Percentiles rank a stretch among this genome's conserved stretches.
Conservation (phyloP, 2,888 invertebrate species). For the Andrena minutula region DNA sequence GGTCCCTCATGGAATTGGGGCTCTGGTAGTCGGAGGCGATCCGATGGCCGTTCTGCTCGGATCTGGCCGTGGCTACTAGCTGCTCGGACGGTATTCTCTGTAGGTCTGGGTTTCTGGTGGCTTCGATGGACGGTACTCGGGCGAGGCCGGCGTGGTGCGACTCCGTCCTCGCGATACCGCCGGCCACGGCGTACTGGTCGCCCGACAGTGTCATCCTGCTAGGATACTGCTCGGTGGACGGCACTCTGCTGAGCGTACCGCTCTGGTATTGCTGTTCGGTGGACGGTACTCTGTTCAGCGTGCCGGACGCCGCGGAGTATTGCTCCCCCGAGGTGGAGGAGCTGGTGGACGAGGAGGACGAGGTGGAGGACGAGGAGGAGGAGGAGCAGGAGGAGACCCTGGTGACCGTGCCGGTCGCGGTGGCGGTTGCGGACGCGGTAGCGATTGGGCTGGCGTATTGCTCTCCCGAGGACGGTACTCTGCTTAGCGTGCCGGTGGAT, state of each 20-base stretch:
- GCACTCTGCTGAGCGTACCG: constrained; percentile 62
- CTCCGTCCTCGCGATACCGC: constrained; percentile 54
- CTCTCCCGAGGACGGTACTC: constrained; percentile 77
- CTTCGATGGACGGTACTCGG: constrained; percentile 75
- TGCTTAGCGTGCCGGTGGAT: constrained; percentile 60
- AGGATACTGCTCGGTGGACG: constrained; percentile 71
- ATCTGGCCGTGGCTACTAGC: constrained; percentile 65
- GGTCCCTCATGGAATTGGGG: constrained; percentile 81
- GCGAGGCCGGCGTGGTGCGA: constrained; percentile 62
- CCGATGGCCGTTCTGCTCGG: constrained; percentile 75
- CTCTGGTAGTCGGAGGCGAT: constrained; percentile 83
- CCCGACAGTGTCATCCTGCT: constrained; percentile 55
- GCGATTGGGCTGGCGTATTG: constrained; percentile 55
- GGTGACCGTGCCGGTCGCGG: constrained; percentile 68
- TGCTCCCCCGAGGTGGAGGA: constrained; percentile 79
- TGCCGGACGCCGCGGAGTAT: constrained; percentile 53
- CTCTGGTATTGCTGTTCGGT: constrained; percentile 72
- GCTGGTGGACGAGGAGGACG: constrained; percentile 79
- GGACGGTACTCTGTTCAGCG: constrained; percentile 79
- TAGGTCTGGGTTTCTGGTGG: constrained; percentile 69
- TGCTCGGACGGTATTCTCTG: constrained; percentile 84
- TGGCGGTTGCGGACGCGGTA: not conserved
- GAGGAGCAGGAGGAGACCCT: constrained; percentile 77
- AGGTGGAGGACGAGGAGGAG: constrained; percentile 72
- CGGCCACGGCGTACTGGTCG: constrained; percentile 57